A percentile compares a stretch with the other conserved stretches of the same genome.
Conservation (phyloP, 1,140 invertebrate species). For the Trichoplusia ni region DNA sequence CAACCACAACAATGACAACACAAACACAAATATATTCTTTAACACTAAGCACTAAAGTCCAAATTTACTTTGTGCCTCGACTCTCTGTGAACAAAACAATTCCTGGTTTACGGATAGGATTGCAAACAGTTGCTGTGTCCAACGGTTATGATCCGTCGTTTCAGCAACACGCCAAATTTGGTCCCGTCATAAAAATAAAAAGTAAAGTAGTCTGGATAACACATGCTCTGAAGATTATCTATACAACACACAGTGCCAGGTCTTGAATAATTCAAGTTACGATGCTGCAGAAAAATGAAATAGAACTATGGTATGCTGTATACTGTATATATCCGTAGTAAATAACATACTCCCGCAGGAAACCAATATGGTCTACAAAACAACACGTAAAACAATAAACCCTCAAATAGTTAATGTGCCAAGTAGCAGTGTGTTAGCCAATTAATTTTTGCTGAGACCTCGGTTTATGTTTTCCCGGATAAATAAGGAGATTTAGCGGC, state of each 20-base stretch:
- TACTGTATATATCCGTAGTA: slow-evolving; percentile 7
- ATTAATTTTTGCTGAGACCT: slow-evolving; percentile 78
- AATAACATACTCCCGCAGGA: slow-evolving; percentile 22
- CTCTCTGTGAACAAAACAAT: slow-evolving; percentile 51
- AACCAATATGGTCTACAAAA: slow-evolving; percentile 54
- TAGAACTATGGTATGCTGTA: background rate
- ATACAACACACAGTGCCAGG: slow-evolving; percentile 19
- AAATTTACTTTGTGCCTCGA: slow-evolving; percentile 20
- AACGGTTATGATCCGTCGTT: slow-evolving; percentile 71
- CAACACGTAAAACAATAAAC: slow-evolving; percentile 62
- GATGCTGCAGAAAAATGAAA: slow-evolving; percentile 7
- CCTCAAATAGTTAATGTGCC: slow-evolving; percentile 64
- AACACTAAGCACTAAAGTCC: slow-evolving; percentile 23
- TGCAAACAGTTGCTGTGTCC: slow-evolving; percentile 69
- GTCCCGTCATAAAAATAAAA: slow-evolving; percentile 72
- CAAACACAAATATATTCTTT: slow-evolving; percentile 20
- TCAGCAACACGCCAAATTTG: slow-evolving; percentile 73
- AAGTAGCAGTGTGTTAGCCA: slow-evolving; percentile 72
- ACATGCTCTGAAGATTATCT: slow-evolving; percentile 52
- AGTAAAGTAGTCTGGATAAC: slow-evolving; percentile 63
- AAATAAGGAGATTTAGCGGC: slow-evolving; percentile 79
- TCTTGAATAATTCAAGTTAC: slow-evolving; percentile 26
- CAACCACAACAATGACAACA: slow-evolving; percentile 39
- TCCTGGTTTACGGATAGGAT: slow-evolving; percentile 59
- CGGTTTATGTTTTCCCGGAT: slow-evolving; percentile 77